Evolutionary conservation across 2,113 vertebrate genomes (phyloP).

Genomic region (Gadus chalcogrammus): DNA sequence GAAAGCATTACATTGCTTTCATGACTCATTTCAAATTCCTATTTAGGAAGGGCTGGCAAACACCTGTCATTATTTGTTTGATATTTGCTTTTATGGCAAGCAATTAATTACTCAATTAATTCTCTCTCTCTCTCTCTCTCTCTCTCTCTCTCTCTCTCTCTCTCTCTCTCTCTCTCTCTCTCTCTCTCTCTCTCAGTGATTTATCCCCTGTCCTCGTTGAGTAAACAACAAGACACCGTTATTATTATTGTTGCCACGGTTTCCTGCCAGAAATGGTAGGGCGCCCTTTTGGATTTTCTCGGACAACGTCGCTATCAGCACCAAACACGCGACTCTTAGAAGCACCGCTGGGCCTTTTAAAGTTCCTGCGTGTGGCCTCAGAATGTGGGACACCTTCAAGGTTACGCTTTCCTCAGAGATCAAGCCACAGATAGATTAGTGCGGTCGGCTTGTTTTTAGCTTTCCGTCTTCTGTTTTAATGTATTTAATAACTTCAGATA

Average conservation of each 20-base stretch:
- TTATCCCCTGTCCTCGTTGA: too few relatives aligned
- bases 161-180: too few relatives aligned
- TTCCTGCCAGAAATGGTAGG: neutral
- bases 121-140: too few relatives aligned
- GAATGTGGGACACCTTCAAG: slow-evolving; percentile 19
- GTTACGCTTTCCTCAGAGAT: slow-evolving; percentile 21
- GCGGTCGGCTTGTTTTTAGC: too few relatives aligned
- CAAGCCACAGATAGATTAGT: neutral
- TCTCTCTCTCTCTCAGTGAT: neutral
- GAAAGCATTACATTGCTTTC: neutral
- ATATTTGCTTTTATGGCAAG: neutral
- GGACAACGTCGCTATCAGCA: slow-evolving; percentile 31
- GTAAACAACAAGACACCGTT: too few relatives aligned
- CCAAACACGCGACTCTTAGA: slow-evolving; percentile 31
- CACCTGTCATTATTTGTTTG: slow-evolving; percentile 1
- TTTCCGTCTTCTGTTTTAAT: too few relatives aligned
- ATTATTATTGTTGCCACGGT: neutral
- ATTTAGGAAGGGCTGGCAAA: neutral
- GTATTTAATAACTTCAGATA: too few relatives aligned
- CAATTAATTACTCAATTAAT: neutral
- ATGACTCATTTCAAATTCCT: slow-evolving; percentile 6
- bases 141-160: too few relatives aligned
- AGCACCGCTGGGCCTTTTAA: neutral
- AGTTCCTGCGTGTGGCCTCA: slow-evolving; percentile 14
- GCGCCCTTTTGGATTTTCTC: neutral